phyloP scores from a whole-genome alignment of 2,797 vertebrate genomes.

The Nyctibius grandis region DNA sequence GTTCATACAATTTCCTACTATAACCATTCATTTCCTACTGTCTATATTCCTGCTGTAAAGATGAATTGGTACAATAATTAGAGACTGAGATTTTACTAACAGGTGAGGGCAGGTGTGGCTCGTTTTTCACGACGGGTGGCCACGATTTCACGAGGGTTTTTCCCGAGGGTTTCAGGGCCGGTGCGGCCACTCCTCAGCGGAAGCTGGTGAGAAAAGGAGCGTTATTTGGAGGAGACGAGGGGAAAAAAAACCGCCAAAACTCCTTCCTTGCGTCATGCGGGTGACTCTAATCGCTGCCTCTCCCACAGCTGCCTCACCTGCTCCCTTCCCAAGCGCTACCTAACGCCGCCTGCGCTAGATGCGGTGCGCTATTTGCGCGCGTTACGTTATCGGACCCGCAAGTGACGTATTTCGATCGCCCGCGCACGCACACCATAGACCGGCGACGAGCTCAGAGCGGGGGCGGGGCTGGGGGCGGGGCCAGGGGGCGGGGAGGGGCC shows the following conservation, averaged over 20 bases:
- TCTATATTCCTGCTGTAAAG: too few relatives aligned
- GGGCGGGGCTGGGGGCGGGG: background rate
- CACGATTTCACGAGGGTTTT: background rate
- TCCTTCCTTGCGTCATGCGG: background rate
- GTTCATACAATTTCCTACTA: too few relatives aligned
- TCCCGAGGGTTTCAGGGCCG: background rate
- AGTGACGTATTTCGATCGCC: background rate
- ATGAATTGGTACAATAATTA: background rate
- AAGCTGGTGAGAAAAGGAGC: too few relatives aligned
- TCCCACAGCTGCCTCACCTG: background rate
- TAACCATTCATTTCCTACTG: too few relatives aligned
- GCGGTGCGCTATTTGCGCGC: too few relatives aligned
- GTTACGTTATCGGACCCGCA: background rate
- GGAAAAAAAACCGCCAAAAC: too few relatives aligned
- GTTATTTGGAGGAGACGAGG: too few relatives aligned
- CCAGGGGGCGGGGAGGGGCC: too few relatives aligned
- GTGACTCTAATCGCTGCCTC: background rate
- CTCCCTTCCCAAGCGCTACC: background rate
- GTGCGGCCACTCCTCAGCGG: background rate
- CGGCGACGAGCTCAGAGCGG: too few relatives aligned
- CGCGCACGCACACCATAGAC: too few relatives aligned
- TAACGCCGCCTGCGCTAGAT: too few relatives aligned
- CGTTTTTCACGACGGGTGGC: rapidly evolving
- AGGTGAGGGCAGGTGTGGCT: too few relatives aligned
- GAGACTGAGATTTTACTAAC: background rate